phyloP scores from a whole-genome alignment of 2,888 invertebrate genomes.

The Reticulitermes lucifugus region DNA sequence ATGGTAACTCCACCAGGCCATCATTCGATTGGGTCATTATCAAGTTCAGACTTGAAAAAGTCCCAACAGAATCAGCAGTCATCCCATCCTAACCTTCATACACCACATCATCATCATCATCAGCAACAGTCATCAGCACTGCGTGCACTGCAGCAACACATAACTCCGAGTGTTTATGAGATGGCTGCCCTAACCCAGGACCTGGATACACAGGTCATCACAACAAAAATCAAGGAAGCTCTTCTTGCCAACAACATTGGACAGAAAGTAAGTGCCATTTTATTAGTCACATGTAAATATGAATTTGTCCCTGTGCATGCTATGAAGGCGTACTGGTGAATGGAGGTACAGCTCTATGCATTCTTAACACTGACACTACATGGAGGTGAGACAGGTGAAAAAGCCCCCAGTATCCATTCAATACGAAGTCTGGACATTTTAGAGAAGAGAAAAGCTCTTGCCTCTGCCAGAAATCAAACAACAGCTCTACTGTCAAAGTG shows the following conservation, averaged over 20 bases:
- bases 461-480: too few relatives aligned
- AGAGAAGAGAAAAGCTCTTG: too few relatives aligned
- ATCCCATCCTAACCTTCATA: slow-evolving; percentile 48
- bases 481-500: too few relatives aligned
- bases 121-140: slow-evolving; percentile 72
- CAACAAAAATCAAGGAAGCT: slow-evolving; percentile 97
- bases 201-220: slow-evolving; percentile 95
- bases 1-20: slow-evolving; percentile 45
- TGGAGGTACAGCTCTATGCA: too few relatives aligned
- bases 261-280: slow-evolving; percentile 78
- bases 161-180: slow-evolving; percentile 96
- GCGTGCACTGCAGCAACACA: slow-evolving; percentile 83
- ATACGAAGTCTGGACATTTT: too few relatives aligned
- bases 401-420: too few relatives aligned
- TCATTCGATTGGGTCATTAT: slow-evolving; percentile 30
- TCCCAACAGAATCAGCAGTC: slow-evolving; percentile 37
- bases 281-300: too few relatives aligned
- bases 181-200: slow-evolving; percentile 97
- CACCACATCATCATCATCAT: slow-evolving; percentile 68
- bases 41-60: slow-evolving; percentile 35
- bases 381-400: too few relatives aligned
- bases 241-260: slow-evolving; percentile 96
- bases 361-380: too few relatives aligned
- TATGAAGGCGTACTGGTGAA: too few relatives aligned
- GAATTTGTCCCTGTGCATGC: too few relatives aligned